phyloP scores from a whole-genome alignment of 64 coral and sea anemone species.

The Anthopleura sola region DNA sequence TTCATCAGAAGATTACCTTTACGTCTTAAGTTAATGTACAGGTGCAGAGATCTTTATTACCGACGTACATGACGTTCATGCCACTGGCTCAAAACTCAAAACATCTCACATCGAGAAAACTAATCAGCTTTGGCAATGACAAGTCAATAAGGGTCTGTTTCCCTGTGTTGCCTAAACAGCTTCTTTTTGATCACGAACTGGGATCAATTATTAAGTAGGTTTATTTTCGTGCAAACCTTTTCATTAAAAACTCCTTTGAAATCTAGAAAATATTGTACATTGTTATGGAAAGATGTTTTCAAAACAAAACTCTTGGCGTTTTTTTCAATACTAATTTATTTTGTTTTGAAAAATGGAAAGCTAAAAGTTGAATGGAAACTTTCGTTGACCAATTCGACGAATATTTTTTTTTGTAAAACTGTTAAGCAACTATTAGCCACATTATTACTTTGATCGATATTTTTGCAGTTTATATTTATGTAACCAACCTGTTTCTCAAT shows the following conservation, averaged over 20 bases:
- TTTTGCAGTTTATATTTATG: neutral
- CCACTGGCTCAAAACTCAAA: neutral
- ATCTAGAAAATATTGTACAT: neutral
- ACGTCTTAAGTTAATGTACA: neutral
- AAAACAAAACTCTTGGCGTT: neutral
- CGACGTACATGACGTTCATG: neutral
- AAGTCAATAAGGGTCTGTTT: neutral
- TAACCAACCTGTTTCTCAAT: too few species aligned
- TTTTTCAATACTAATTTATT: neutral
- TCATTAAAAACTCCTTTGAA: conserved; percentile 12
- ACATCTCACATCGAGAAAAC: neutral
- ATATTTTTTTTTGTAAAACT: neutral
- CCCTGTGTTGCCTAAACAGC: neutral
- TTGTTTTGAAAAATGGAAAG: neutral
- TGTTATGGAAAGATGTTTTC: neutral
- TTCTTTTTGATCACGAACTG: neutral
- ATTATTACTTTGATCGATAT: neutral
- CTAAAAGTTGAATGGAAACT: neutral
- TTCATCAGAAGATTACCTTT: neutral
- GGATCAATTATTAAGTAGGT: neutral
- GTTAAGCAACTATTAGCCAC: neutral
- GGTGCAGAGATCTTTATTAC: neutral
- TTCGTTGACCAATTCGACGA: neutral
- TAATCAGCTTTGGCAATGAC: neutral
- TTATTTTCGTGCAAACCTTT: neutral